phyloP scores from a whole-genome alignment of 2,797 vertebrate genomes.

The Hydrocynus forskahlii region DNA sequence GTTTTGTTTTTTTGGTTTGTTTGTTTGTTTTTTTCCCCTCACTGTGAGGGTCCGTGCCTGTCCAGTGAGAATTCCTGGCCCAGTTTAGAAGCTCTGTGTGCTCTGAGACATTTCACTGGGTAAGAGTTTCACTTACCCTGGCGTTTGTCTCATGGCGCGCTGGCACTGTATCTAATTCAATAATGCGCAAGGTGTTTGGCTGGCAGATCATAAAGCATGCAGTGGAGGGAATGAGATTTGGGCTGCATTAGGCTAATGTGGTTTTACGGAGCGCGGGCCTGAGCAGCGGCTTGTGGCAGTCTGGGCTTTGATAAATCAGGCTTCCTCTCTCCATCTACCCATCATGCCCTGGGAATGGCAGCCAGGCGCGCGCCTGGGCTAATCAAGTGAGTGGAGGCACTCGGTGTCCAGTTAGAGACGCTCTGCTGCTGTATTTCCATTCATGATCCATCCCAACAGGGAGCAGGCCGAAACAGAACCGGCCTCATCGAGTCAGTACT shows the following conservation, averaged over 20 bases:
- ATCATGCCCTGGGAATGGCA: slow-evolving; percentile 59
- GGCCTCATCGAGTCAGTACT: background rate
- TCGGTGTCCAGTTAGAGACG: slow-evolving; percentile 54
- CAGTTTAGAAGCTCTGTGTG: slow-evolving; percentile 6
- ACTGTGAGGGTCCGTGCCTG: slow-evolving; percentile 56
- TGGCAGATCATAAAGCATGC: slow-evolving; percentile 59
- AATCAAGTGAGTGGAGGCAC: slow-evolving; percentile 63
- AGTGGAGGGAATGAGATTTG: slow-evolving; percentile 59
- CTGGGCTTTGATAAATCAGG: slow-evolving; percentile 57
- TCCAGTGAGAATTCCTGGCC: slow-evolving; percentile 63
- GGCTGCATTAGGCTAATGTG: slow-evolving; percentile 60
- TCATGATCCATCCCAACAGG: background rate
- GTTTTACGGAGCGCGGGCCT: slow-evolving; percentile 48
- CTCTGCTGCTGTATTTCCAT: slow-evolving; percentile 25
- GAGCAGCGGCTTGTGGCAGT: slow-evolving; percentile 45
- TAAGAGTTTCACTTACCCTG: slow-evolving; percentile 48
- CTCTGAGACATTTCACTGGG: slow-evolving; percentile 31
- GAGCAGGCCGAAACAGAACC: background rate
- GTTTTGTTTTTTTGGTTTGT: too few relatives aligned
- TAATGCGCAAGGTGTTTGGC: slow-evolving; percentile 64
- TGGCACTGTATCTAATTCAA: slow-evolving; percentile 63
- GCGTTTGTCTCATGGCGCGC: slow-evolving; percentile 53
- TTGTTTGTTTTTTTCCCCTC: background rate
- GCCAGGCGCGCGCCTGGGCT: slow-evolving; percentile 42
- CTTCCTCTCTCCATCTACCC: slow-evolving; percentile 42